Evolutionary conservation across 2,888 invertebrate species (phyloP), one percentile per base, ranked within the genome.

Genomic region (Synergus japonicus): DNA sequence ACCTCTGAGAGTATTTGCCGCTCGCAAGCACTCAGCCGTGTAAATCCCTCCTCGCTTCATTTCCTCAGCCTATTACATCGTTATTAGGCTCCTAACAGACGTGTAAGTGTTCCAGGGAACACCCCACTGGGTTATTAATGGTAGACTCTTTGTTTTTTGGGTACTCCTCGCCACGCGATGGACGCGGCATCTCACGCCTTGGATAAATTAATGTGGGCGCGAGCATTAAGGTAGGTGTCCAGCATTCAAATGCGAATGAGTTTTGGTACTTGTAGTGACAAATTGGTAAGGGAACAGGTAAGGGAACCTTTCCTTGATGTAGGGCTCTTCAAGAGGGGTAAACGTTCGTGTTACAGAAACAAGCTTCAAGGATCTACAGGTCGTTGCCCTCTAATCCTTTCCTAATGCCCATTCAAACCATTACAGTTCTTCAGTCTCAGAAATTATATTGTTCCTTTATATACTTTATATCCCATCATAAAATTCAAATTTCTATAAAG

Each of bases 121-220:
- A 86, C 88, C 89, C 89, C 88, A 88, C 90, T 87, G 89, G 78
- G 89, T 90, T 90, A 90, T 90, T 89, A 89, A 89, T 89, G 89
- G 85, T 81, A 84, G 86, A 85, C 82, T 86, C 86, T 87, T 88
- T 87, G 86, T 89, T 87, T 88, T 87, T 87, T 85, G 79, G 76
- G 78, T 81, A 77, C 81, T 78, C 86, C 84, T 83, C 84, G 84
- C 85, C 87, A 83, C 84, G 85, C 73, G 83, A 85, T 83, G 85
- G 84, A 84, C 80, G 81, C 67, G 69, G 79, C 82, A 81, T 84
- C 83, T 83, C 84, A 83, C 86, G 84, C 85, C 83, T 85, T 82
- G 85, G 86, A 87, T 86, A 83, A 88, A 87, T 87, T 87, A 88
- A 88, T 83, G 87, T 79, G 81, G 83, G 81, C 84, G 85, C 84